A percentile compares a stretch with the other conserved stretches of the same genome.
phyloP scores from a whole-genome alignment of 2,888 invertebrate genomes.

The Pachycephus smyrnensis region DNA sequence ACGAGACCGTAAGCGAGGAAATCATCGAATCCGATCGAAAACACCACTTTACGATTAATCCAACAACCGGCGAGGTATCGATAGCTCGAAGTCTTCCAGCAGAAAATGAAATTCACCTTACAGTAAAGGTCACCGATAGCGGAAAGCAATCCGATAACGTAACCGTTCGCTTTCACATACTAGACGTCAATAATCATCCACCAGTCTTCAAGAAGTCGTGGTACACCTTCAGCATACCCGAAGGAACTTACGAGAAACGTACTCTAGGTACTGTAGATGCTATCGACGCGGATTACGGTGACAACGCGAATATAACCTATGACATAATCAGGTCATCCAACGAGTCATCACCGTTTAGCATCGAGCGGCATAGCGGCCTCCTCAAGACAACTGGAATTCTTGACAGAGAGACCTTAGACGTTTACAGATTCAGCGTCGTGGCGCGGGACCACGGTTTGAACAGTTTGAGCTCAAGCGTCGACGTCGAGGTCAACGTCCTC shows the following conservation, averaged over 20 bases:
- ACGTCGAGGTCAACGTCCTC: conserved; percentile 83
- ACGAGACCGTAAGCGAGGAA: conserved; percentile 67
- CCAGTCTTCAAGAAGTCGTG: conserved; percentile 85
- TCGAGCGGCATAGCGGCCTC: conserved; percentile 77
- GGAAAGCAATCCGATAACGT: conserved; percentile 80
- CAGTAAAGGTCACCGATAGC: conserved; percentile 81
- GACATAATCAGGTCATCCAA: conserved; percentile 56
- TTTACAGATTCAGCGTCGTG: conserved; percentile 78
- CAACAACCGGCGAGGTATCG: conserved; percentile 80
- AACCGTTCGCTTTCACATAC: conserved; percentile 78
- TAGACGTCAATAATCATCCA: conserved; percentile 86
- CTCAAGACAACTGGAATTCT: conserved; percentile 80
- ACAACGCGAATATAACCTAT: conserved; percentile 84
- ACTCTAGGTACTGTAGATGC: conserved; percentile 83
- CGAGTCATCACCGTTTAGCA: conserved; percentile 73
- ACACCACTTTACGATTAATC: conserved; percentile 81
- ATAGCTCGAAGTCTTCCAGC: conserved; percentile 79
- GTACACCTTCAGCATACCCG: conserved; percentile 86
- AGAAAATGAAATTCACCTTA: conserved; percentile 80
- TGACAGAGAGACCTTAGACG: conserved; percentile 80
- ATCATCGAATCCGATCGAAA: conserved; percentile 66
- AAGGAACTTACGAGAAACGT: conserved; percentile 79
- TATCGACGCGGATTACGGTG: conserved; percentile 82
- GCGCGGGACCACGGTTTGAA: conserved; percentile 80
- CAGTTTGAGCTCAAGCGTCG: conserved; percentile 78